phyloP scores from a whole-genome alignment of 2,797 vertebrate species.

The Hippopotamyrus pictus region DNA sequence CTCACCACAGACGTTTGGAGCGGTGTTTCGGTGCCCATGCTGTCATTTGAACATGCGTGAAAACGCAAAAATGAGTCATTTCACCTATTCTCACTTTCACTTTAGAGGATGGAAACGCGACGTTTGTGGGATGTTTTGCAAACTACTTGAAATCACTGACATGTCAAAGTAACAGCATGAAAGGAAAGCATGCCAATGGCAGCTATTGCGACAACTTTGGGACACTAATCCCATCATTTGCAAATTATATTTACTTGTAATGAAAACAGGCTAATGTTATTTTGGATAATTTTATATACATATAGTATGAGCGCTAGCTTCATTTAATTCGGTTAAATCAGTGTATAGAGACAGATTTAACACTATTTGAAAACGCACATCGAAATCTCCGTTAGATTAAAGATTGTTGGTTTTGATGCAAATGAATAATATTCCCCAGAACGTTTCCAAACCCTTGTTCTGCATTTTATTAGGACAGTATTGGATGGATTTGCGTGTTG shows the following conservation, averaged over 20 bases:
- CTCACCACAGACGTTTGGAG: not conserved
- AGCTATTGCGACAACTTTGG: not conserved
- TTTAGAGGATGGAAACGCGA: not conserved
- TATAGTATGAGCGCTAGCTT: not conserved
- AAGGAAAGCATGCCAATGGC: not conserved
- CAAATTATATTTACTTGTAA: not conserved
- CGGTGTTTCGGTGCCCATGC: not conserved
- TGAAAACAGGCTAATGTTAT: not conserved
- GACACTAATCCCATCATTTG: not conserved
- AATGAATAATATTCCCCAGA: not conserved
- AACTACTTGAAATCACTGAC: not conserved
- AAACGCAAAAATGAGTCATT: not conserved
- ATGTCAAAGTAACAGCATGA: not conserved
- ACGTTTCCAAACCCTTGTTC: not conserved
- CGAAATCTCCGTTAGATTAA: not conserved
- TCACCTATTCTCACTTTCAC: not conserved
- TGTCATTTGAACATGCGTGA: not conserved
- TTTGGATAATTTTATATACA: not conserved
- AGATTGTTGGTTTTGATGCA: not conserved
- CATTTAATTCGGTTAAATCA: not conserved
- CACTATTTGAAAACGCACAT: not conserved
- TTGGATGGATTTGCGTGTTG: not conserved
- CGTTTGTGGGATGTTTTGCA: not conserved
- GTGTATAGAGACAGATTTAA: not conserved
- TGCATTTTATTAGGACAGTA: not conserved